phyloP scores from a whole-genome alignment of 64 coral and sea anemone species.

The Pocillopora damicornis region DNA sequence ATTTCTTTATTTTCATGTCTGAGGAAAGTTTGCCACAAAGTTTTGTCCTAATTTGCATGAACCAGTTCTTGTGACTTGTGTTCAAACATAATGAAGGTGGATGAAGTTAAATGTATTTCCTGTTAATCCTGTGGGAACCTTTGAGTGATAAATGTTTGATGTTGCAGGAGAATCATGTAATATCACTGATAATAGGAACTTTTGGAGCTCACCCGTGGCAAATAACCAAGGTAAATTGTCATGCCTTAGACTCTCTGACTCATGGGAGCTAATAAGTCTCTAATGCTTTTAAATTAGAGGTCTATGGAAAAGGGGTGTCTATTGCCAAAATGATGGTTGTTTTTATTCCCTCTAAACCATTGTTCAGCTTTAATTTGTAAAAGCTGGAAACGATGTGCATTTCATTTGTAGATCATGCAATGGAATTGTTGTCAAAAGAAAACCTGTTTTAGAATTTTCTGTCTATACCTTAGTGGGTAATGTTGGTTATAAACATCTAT shows the following conservation, averaged over 20 bases:
- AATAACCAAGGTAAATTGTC: constrained; percentile 11
- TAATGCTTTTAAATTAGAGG: not conserved
- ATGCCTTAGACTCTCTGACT: not conserved
- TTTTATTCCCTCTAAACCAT: too few species aligned
- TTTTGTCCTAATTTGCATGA: not conserved
- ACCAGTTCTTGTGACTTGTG: too few species aligned
- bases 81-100: too few species aligned
- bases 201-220: constrained; percentile 19
- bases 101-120: too few species aligned
- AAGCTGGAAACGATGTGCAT: too few species aligned
- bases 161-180: constrained; percentile 27
- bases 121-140: not conserved
- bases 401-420: too few species aligned
- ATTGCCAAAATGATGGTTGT: too few species aligned
- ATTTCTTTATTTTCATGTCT: not conserved
- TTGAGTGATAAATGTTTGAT: not conserved
- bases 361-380: too few species aligned
- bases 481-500: too few species aligned
- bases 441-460: too few species aligned
- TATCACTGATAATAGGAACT: not conserved
- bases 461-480: too few species aligned
- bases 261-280: not conserved
- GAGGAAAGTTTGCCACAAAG: not conserved
- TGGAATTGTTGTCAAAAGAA: too few species aligned
- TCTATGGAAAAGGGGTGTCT: not conserved